phyloP scores from a whole-genome alignment of 2,888 invertebrate genomes.

The Neria commutata region DNA sequence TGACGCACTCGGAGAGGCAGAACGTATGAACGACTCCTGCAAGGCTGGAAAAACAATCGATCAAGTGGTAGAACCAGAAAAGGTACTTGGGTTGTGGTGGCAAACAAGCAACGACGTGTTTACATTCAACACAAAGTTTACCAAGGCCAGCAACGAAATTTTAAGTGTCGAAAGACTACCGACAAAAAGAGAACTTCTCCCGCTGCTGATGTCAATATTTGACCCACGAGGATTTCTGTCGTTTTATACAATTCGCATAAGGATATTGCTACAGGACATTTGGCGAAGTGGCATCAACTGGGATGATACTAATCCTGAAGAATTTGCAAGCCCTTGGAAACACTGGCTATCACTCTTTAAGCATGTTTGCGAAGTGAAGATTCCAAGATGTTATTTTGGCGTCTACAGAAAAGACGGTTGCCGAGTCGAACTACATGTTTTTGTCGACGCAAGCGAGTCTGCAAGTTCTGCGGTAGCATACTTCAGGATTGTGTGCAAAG shows the following conservation, averaged over 20 bases:
- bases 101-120: slow-evolving; percentile 17
- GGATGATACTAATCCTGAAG: slow-evolving; percentile 22
- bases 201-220: slow-evolving; percentile 29
- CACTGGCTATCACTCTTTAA: slow-evolving; percentile 18
- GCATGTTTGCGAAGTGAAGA: slow-evolving; percentile 10
- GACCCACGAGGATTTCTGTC: slow-evolving; percentile 25
- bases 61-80: slow-evolving; percentile 22
- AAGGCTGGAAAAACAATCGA: slow-evolving; percentile 17
- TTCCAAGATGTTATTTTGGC: slow-evolving; percentile 20
- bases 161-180: slow-evolving; percentile 16
- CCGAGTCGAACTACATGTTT: slow-evolving; percentile 4
- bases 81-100: slow-evolving; percentile 31
- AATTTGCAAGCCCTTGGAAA: slow-evolving; percentile 8
- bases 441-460: too few relatives aligned
- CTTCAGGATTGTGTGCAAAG: slow-evolving; percentile 15
- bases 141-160: slow-evolving; percentile 20
- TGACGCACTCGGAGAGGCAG: slow-evolving; percentile 18
- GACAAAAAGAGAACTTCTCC: slow-evolving; percentile 28
- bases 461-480: slow-evolving; percentile 30
- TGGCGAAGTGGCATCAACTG: slow-evolving; percentile 21
- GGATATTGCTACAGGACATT: too few relatives aligned
- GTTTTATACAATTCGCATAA: too few relatives aligned
- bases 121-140: slow-evolving; percentile 24
- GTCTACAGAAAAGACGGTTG: not conserved
- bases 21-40: slow-evolving; percentile 7